These are phyloP conservation scores for Silurus aristotelis DNA, from an alignment of 2,797 vertebrate genomes.

Conservation along the genomic window DNA sequence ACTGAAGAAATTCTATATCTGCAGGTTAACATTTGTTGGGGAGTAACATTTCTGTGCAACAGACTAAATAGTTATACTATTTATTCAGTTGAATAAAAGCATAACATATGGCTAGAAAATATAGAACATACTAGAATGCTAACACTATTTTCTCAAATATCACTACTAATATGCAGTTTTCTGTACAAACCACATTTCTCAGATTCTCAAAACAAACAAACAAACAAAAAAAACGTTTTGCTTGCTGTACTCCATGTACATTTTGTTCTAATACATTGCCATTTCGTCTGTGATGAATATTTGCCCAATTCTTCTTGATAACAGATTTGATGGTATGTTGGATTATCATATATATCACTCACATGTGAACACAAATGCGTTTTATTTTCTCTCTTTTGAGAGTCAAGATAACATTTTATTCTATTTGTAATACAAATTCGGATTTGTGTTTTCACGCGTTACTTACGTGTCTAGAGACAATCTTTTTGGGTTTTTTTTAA, in stretches of 20 bases:
- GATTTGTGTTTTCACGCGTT: not conserved
- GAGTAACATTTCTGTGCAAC: not conserved
- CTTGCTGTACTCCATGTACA: not conserved
- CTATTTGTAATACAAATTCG: not conserved
- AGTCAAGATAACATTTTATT: not conserved
- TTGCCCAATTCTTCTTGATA: no score
- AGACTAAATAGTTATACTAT: not conserved
- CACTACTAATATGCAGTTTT: not conserved
- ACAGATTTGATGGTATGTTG: not conserved
- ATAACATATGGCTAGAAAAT: not conserved
- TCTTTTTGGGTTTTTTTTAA: not conserved
- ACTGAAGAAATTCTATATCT: not conserved
- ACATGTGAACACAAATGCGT: not conserved
- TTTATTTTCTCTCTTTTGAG: not conserved
- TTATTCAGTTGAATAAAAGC: not conserved
- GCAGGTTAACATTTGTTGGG: not conserved
- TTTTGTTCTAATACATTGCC: not conserved
- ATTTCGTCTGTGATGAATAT: not conserved
- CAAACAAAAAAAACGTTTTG: not conserved
- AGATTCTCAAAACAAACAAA: not conserved
- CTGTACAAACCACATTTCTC: not conserved
- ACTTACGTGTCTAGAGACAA: not conserved
- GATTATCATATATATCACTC: no score
- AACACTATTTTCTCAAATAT: not conserved
- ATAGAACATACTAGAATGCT: not conserved